These are phyloP conservation scores for Drosophila simulans DNA, from an alignment of 1,140 invertebrate genomes.

Conservation along the genomic window DNA sequence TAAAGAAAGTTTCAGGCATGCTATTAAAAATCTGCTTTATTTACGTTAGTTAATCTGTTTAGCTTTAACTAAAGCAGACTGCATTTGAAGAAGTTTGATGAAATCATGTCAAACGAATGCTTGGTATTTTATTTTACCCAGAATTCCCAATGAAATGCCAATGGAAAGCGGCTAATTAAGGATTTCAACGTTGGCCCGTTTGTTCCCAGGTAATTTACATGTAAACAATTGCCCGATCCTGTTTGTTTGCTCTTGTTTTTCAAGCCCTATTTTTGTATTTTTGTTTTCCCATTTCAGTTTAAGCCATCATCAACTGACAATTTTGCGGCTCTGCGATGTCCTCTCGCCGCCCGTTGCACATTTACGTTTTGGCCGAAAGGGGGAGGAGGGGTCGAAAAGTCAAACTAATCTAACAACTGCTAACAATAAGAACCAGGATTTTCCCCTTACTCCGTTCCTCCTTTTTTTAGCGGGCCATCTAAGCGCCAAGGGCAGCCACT, in stretches of 20 bases:
- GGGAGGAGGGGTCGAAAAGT: slow-evolving; percentile 59
- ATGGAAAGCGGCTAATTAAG: slow-evolving; percentile 38
- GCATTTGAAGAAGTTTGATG: background rate
- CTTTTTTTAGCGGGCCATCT: slow-evolving; percentile 20
- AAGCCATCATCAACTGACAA: slow-evolving; percentile 73
- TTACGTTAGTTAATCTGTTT: too few species aligned
- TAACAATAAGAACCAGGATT: slow-evolving; percentile 62
- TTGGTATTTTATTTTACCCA: background rate
- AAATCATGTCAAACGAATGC: slow-evolving; percentile 1
- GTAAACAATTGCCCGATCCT: slow-evolving; percentile 67
- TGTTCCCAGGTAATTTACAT: slow-evolving; percentile 63
- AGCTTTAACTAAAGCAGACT: background rate
- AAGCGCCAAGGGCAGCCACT: slow-evolving; percentile 46
- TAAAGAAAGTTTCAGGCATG: background rate
- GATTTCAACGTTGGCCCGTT: slow-evolving; percentile 23
- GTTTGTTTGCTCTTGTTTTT: slow-evolving; percentile 3
- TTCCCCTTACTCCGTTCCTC: too few species aligned
- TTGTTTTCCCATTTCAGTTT: slow-evolving; percentile 37
- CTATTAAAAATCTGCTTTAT: too few species aligned
- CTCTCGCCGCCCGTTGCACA: slow-evolving; percentile 51
- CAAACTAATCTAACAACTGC: slow-evolving; percentile 82
- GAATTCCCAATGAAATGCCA: slow-evolving; percentile 8
- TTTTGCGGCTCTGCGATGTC: slow-evolving; percentile 39
- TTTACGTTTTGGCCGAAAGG: slow-evolving; percentile 68
- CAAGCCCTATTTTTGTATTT: background rate